Base-by-base conservation (phyloP, 2,888 invertebrate genomes). In the Agonopterix arenella region DNA sequence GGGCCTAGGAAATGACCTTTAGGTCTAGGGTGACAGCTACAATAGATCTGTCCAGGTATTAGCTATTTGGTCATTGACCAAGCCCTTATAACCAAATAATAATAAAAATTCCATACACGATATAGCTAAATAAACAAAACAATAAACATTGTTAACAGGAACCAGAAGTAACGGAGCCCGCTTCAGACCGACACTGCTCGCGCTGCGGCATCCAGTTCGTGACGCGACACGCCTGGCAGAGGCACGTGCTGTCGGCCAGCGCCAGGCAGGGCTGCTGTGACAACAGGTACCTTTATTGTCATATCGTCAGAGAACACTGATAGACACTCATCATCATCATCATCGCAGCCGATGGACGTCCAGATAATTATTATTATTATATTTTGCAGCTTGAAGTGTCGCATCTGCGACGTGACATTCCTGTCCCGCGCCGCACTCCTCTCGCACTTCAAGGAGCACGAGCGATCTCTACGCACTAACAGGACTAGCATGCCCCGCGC, bases 151-250 rank as follows among this genome's bases (percentile, higher is more conserved):
- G 10, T 40, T 48, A 50, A 8, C 45, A 57, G 58, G 53, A 48
- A 9, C 1, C 36, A n/a, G 50, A 45, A 8, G n/a, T 52, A 42
- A 54, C 57, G 1, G 66, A 68, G 2, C 48, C 68, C 0, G 52
- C 68, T 0, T 8, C 54, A 0, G 59, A 66, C 0, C 57, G 73
- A 0, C 73, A 57, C 49, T 84, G 83, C 36, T 28, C 42, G 0
- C 70, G 68, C 0, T 83, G 83, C 47, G 56, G 70, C n/a, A 65
- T 80, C 0, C 74, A 77, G 46, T 84, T 84, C 48, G 45, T 51
- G 0, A 67, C 57, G 0, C 8, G 62, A 0, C 73, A 73, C 2
- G 84, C 83, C 0, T 78, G 74, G 68, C 63, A 64, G 3, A 54
- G 70, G 1, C 83, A 84, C 42, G 59, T 79, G 2, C 51, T 28